phyloP scores from a whole-genome alignment of 2,113 vertebrate genomes.

The Plecotus auritus region DNA sequence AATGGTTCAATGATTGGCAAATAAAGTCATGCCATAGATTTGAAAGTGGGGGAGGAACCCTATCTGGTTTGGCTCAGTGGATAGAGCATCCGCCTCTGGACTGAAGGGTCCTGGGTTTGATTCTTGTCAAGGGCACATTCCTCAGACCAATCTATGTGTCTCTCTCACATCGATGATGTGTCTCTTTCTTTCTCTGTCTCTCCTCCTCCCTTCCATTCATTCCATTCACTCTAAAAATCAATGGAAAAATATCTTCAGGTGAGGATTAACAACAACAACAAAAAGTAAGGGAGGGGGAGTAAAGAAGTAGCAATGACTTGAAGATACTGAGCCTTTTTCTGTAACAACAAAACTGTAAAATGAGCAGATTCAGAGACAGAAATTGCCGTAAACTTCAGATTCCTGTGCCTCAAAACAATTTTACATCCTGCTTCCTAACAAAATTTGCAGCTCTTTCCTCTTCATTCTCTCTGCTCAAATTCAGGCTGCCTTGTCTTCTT shows the following conservation, averaged over 20 bases:
- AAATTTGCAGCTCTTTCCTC: accelerated
- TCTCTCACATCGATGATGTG: too few species aligned
- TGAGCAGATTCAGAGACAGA: background rate
- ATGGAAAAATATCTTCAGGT: too few species aligned
- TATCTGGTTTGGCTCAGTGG: too few species aligned
- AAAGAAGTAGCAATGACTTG: background rate
- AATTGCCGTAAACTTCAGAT: background rate
- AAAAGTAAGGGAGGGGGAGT: background rate
- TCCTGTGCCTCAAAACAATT: background rate
- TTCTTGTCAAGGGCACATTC: too few species aligned
- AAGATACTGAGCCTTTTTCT: background rate
- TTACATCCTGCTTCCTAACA: background rate
- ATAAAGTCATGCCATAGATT: background rate
- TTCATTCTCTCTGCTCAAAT: background rate
- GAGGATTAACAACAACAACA: too few species aligned
- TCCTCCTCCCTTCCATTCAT: too few species aligned
- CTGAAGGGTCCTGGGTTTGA: too few species aligned
- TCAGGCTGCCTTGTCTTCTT: accelerated
- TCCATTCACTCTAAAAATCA: too few species aligned
- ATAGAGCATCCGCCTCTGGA: too few species aligned
- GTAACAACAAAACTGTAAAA: background rate
- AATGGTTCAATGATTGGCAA: background rate
- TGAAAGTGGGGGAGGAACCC: background rate
- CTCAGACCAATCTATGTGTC: too few species aligned
- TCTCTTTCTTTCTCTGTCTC: too few species aligned